Evolutionary conservation across 1,140 invertebrate genomes (phyloP).

Genomic region (Pseudomyrmex flavicornis): DNA sequence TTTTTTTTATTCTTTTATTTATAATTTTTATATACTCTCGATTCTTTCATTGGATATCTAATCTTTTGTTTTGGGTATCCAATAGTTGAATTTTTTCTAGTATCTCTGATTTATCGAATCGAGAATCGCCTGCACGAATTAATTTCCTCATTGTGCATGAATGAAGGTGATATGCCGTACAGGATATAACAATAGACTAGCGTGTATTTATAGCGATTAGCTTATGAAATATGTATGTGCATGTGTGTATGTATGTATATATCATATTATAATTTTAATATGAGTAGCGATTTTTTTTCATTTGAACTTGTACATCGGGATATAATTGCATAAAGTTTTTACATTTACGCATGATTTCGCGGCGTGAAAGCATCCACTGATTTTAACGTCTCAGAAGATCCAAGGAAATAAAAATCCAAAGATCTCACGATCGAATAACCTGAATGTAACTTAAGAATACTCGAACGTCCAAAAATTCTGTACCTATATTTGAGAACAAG

Average conservation of each 20-base stretch:
- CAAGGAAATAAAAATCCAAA: constrained; percentile 26
- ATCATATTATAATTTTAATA: neutral
- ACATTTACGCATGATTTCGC: neutral
- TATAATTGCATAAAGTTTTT: constrained; percentile 1
- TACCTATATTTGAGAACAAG: neutral
- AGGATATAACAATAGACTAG: constrained; percentile 30
- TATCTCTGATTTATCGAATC: neutral
- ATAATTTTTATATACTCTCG: neutral
- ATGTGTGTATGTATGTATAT: neutral
- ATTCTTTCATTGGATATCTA: neutral
- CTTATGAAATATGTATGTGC: constrained; percentile 13
- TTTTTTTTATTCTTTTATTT: neutral
- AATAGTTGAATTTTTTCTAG: neutral
- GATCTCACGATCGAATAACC: neutral
- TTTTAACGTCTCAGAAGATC: constrained; percentile 6
- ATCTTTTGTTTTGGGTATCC: neutral
- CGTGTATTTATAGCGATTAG: constrained; percentile 6
- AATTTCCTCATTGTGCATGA: constrained; percentile 39
- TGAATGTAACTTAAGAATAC: neutral
- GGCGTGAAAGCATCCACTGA: neutral
- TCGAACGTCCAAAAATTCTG: neutral
- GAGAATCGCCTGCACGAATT: constrained; percentile 43
- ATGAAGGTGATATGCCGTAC: constrained; percentile 29
- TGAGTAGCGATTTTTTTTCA: constrained; percentile 7
- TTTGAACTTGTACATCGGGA: neutral